Evolutionary conservation across 1,140 invertebrate genomes (phyloP).

Genomic region (Ruditapes philippinarum): DNA sequence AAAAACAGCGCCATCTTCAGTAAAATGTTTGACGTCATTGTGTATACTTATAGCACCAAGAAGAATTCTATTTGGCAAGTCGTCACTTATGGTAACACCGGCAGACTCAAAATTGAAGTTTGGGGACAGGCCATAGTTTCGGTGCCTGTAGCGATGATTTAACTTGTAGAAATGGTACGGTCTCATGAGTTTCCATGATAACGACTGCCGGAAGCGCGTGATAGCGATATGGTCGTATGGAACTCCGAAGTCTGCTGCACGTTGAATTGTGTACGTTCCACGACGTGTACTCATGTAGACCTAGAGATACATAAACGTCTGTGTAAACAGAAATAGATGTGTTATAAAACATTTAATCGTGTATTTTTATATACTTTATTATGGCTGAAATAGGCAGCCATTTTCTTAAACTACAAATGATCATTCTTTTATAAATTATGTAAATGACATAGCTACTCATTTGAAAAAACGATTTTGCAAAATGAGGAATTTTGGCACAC

Average conservation of each 20-base stretch:
- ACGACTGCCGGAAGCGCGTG: constrained; percentile 61
- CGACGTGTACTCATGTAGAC: constrained; percentile 72
- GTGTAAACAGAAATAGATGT: too few species aligned
- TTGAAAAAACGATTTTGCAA: too few species aligned
- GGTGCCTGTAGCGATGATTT: constrained; percentile 69
- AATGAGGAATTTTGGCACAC: too few species aligned
- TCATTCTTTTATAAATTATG: too few species aligned
- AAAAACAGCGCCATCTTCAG: constrained; percentile 83
- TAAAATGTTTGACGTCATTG: constrained; percentile 82
- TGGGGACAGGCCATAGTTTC: constrained; percentile 71
- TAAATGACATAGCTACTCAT: too few species aligned
- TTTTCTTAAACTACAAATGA: too few species aligned
- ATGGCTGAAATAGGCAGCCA: too few species aligned
- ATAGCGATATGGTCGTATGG: constrained; percentile 75
- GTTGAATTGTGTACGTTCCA: constrained; percentile 69
- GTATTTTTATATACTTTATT: too few species aligned
- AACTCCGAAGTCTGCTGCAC: constrained; percentile 67
- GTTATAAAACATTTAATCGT: too few species aligned
- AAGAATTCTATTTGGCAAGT: constrained; percentile 87
- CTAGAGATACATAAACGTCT: too few species aligned
- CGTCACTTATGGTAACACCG: constrained; percentile 86
- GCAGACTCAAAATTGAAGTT: constrained; percentile 70
- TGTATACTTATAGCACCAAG: constrained; percentile 86
- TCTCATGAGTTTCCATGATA: constrained; percentile 69
- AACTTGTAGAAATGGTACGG: constrained; percentile 70